phyloP scores from a whole-genome alignment of 2,113 vertebrate species.

The Procavia capensis region DNA sequence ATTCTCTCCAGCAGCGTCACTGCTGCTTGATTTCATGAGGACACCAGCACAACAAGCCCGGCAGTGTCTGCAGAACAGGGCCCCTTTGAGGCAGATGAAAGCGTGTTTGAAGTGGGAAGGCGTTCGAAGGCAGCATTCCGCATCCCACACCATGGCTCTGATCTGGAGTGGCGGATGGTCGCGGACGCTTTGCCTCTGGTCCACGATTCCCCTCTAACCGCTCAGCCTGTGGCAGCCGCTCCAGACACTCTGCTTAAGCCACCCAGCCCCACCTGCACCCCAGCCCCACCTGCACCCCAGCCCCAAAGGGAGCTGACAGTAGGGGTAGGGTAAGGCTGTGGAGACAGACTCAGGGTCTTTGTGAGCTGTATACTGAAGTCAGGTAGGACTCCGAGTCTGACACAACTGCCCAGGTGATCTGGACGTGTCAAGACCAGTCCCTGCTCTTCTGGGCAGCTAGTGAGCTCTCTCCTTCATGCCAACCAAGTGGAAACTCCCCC shows the following conservation, averaged over 20 bases:
- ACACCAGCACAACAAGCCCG: accelerated
- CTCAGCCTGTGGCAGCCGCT: neutral
- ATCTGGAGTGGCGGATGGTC: neutral
- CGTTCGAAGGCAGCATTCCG: neutral
- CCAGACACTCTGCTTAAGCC: accelerated
- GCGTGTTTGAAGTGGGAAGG: neutral
- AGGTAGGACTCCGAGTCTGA: neutral
- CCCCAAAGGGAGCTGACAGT: accelerated
- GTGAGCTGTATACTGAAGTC: accelerated
- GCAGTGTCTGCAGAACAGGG: neutral
- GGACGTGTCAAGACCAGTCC: neutral
- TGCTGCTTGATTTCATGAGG: neutral
- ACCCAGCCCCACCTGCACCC: accelerated
- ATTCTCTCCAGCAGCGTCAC: neutral
- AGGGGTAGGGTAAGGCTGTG: neutral
- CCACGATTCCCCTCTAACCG: neutral
- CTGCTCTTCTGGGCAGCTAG: accelerated
- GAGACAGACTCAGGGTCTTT: accelerated
- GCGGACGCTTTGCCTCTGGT: neutral
- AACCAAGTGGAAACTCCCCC: accelerated
- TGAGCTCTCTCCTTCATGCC: neutral
- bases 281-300: accelerated
- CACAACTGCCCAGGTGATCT: accelerated
- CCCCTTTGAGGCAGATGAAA: neutral
- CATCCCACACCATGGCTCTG: neutral